Conservation (phyloP, 2,888 invertebrate species). For the Luperina testacea region DNA sequence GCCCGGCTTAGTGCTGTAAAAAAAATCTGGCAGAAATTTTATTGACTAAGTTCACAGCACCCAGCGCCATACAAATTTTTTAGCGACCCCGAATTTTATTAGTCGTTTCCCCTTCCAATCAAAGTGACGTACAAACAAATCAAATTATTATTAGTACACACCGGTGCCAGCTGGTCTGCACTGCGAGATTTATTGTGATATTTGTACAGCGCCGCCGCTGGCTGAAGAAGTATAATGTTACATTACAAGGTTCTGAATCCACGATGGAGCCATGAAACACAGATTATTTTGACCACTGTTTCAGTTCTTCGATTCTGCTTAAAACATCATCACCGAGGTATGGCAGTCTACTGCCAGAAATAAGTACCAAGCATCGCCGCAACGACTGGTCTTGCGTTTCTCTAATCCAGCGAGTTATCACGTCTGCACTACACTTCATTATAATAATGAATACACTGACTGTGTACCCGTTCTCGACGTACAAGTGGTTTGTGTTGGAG, state of each 20-base stretch:
- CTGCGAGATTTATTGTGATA: not conserved
- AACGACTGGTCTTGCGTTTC: not conserved
- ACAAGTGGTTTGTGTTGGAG: constrained; percentile 3
- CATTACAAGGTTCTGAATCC: not conserved
- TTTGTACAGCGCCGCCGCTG: not conserved
- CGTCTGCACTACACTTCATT: not conserved
- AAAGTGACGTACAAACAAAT: not conserved
- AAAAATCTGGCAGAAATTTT: not conserved
- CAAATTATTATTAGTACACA: constrained; percentile 10
- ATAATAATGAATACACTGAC: not conserved
- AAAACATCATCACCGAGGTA: not conserved
- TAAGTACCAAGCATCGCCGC: not conserved
- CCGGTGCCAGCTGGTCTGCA: constrained; percentile 23
- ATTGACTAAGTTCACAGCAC: not conserved
- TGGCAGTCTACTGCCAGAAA: not conserved
- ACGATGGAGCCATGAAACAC: not conserved
- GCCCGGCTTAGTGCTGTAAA: not conserved
- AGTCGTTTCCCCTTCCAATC: not conserved
- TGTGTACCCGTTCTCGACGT: not conserved
- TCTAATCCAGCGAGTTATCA: not conserved
- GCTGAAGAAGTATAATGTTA: not conserved
- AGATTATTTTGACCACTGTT: not conserved
- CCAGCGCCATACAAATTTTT: not conserved
- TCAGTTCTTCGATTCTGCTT: not conserved
- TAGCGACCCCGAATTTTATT: not conserved